Percentiles rank a stretch among this genome's conserved stretches.
These are phyloP conservation scores for Sebastolobus alascanus DNA, from an alignment of 2,797 vertebrate species.

Conservation along the genomic window DNA sequence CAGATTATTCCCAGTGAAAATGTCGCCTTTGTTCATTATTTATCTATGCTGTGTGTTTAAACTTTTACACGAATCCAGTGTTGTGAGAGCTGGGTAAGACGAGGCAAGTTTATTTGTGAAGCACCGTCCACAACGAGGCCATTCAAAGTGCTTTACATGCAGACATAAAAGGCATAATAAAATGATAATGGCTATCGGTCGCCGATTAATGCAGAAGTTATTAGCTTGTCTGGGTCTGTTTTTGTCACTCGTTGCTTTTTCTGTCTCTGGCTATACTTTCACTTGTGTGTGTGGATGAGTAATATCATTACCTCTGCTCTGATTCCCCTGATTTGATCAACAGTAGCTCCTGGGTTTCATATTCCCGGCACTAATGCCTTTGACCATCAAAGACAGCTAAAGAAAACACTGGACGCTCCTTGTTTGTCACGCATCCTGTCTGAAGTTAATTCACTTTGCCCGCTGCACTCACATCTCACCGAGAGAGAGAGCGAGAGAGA, in stretches of 20 bases:
- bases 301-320: conserved; percentile 67
- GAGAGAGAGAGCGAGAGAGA: not conserved
- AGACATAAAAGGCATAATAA: not conserved
- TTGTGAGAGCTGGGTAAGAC: not conserved
- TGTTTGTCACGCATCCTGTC: conserved; percentile 66
- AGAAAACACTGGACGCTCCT: conserved; percentile 58
- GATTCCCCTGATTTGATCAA: conserved; percentile 73
- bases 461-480: conserved; percentile 26
- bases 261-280: not conserved
- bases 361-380: conserved; percentile 48
- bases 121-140: not conserved
- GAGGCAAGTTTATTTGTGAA: not conserved
- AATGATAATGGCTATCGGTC: not conserved
- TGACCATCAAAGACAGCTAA: conserved; percentile 70
- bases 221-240: conserved; percentile 4
- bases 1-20: not conserved
- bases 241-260: conserved; percentile 10
- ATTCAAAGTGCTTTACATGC: not conserved
- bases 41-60: not conserved
- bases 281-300: not conserved
- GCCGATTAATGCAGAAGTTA: conserved; percentile 1
- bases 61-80: not conserved
- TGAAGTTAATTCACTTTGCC: conserved; percentile 65
- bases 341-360: conserved; percentile 68
- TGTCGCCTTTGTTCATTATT: not conserved